Evolutionary conservation across 92 coral and sea anemone species (phyloP), one percentile per base, ranked within the genome.

Genomic region (Umimayanthus kanabou): DNA sequence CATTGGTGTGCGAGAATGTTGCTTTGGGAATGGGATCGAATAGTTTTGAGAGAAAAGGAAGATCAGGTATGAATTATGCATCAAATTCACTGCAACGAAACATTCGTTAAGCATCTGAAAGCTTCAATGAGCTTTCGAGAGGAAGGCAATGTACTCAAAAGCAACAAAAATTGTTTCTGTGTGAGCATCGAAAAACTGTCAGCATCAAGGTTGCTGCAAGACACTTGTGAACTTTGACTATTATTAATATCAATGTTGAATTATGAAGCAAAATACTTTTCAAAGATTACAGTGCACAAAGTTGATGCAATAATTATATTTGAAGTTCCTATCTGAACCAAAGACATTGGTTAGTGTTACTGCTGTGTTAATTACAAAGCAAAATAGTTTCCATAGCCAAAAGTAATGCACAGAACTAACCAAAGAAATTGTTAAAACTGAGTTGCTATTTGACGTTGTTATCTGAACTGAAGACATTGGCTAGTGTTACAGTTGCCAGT

Each of bases 91-190:
- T 33, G 37, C 37, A 33, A 33, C 1, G 37, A 33, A 33, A 2
- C 37, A 33, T 33, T 33, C 2, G 37, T 33, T 33, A 33, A 33
- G 37, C 37, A 33, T 33, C 37, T 33, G 37, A 33, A 33, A 33
- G 37, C 37, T 33, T 33, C 37, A 2, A 33, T 2, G 2, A 33
- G 37, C 37, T 33, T 33, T 33, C 2, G 37, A 33, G 37, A 33
- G 37, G 37, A 33, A 33, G 37, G 37, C 37, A 33, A 33, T 33
- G 37, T 33, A 2, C 37, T 33, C 74, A 74, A 87, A 87, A 66
- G 89, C 49, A 23, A 79, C 37, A 58, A 64, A 76, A 42, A 87
- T 78, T 87, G 74, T 70, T 70, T 70, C 74, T 70, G 74, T 70
- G 30, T 70, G 74, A 70, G 74, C 39, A 14, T 11, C 74, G 30